phyloP scores from a whole-genome alignment of 2,113 vertebrate genomes.

The Halcyon malimbica region DNA sequence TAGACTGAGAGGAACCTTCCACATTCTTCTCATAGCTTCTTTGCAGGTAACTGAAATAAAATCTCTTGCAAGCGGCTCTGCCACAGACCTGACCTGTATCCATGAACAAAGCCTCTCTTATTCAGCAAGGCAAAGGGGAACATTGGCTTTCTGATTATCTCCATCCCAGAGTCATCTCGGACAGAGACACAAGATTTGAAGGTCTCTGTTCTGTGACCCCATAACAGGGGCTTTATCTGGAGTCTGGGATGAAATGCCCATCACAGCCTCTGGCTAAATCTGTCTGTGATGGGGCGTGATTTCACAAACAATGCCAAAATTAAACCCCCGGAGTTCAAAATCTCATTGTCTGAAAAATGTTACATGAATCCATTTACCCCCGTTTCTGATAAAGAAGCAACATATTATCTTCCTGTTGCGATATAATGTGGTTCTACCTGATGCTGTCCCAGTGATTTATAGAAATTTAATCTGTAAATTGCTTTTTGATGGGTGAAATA shows the following conservation, averaged over 20 bases:
- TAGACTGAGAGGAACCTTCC: background rate
- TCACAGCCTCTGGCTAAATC: background rate
- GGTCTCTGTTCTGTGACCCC: background rate
- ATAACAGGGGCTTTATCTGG: background rate
- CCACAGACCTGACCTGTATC: background rate
- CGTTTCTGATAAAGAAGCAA: background rate
- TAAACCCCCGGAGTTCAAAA: background rate
- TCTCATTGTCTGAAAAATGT: background rate
- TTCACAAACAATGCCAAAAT: background rate
- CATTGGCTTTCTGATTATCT: background rate
- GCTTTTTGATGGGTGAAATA: background rate
- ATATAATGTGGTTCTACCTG: background rate
- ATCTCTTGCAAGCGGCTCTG: background rate
- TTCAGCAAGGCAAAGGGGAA: background rate
- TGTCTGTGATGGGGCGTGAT: background rate
- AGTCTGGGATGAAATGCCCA: background rate
- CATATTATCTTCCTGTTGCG: background rate
- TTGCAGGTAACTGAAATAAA: slow-evolving; percentile 27
- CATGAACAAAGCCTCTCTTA: slow-evolving; percentile 51
- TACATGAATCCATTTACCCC: background rate
- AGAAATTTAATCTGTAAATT: background rate
- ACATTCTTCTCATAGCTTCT: slow-evolving; percentile 46
- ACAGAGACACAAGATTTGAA: background rate
- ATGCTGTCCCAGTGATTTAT: background rate
- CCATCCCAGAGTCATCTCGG: background rate